phyloP scores from a whole-genome alignment of 2,797 vertebrate genomes.

The Nannoperca australis region DNA sequence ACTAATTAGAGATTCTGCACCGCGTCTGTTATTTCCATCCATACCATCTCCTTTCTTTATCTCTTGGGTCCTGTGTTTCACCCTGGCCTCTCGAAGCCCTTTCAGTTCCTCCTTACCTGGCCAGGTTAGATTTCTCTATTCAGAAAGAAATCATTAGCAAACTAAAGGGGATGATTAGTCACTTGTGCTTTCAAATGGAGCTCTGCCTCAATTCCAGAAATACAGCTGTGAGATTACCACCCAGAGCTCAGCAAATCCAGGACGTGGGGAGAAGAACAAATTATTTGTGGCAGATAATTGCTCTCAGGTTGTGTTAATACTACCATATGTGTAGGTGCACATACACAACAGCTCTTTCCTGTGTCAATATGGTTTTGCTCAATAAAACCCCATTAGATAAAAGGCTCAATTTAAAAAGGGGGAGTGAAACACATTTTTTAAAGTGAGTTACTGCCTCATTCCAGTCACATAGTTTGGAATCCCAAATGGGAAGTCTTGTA shows the following conservation, averaged over 20 bases:
- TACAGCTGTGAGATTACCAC: conserved; percentile 74
- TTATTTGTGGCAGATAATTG: conserved; percentile 79
- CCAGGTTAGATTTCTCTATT: conserved; percentile 59
- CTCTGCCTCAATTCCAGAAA: conserved; percentile 68
- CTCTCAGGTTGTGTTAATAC: conserved; percentile 71
- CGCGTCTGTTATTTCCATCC: conserved; percentile 34
- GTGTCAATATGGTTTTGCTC: conserved; percentile 32
- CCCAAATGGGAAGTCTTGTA: conserved; percentile 17
- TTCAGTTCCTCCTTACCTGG: conserved; percentile 39
- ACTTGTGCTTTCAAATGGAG: conserved; percentile 62
- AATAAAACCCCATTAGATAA: conserved; percentile 65
- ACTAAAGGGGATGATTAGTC: conserved; percentile 72
- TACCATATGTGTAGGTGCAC: conserved; percentile 66
- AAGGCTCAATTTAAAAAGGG: conserved; percentile 63
- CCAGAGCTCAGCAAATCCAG: conserved; percentile 72
- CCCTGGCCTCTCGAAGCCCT: conserved; percentile 32
- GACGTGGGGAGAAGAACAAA: conserved; percentile 72
- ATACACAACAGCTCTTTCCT: conserved; percentile 44
- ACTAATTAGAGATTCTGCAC: conserved; percentile 55
- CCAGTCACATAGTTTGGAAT: conserved; percentile 34
- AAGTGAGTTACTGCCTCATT: conserved; percentile 45
- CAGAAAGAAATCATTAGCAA: conserved; percentile 68
- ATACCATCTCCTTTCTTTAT: conserved; percentile 28
- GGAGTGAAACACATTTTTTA: conserved; percentile 39
- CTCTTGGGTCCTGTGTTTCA: conserved; percentile 38